A percentile compares a stretch with the other conserved stretches of the same genome.
These are phyloP conservation scores for Camponotus vicinus DNA, from an alignment of 1,140 invertebrate genomes.

Conservation along the genomic window DNA sequence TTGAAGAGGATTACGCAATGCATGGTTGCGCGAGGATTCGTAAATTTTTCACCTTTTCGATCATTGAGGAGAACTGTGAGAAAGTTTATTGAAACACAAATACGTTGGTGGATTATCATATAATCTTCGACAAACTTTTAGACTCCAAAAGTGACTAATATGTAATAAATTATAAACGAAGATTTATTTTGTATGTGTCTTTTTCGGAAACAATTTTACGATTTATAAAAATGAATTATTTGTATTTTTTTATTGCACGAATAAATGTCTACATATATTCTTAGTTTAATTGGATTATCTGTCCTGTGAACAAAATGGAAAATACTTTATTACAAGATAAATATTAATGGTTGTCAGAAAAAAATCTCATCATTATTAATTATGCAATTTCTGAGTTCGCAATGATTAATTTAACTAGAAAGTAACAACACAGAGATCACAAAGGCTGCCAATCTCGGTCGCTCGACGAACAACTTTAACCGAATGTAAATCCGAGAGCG, in stretches of 20 bases:
- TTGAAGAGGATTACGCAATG: constrained; percentile 67
- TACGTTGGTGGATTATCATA: neutral
- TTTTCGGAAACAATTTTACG: neutral
- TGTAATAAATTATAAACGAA: neutral
- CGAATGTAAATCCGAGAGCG: constrained; percentile 48
- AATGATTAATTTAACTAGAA: constrained; percentile 5
- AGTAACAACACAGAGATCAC: constrained; percentile 1
- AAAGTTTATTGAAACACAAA: neutral
- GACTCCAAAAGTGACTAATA: neutral
- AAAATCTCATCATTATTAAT: neutral
- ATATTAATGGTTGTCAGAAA: neutral
- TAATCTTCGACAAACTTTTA: constrained; percentile 7
- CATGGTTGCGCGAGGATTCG: neutral
- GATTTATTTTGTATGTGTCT: neutral
- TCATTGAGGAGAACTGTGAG: neutral
- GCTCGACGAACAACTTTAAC: constrained; percentile 30
- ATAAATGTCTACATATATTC: neutral
- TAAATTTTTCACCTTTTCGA: constrained; percentile 61
- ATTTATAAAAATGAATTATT: neutral
- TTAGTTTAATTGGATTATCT: neutral
- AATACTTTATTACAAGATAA: neutral
- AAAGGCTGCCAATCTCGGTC: constrained; percentile 11
- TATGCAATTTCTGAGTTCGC: neutral
- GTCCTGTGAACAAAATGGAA: neutral
- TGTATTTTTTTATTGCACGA: neutral